Evolutionary conservation across 2,797 vertebrate species (phyloP).

Genomic region (Simalia tracyae): DNA sequence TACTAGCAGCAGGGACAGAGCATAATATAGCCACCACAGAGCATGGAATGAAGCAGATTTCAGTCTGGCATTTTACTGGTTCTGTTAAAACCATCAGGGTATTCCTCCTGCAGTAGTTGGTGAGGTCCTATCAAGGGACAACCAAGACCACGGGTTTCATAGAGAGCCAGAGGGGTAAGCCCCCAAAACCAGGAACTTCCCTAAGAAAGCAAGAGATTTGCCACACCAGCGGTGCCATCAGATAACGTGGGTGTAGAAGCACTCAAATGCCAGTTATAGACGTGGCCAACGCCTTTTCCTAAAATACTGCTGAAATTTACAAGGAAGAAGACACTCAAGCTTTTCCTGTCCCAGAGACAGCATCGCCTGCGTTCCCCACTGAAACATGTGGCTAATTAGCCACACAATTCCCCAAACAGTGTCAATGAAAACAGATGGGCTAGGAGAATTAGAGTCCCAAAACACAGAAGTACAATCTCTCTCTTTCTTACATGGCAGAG

Average conservation of each 20-base stretch:
- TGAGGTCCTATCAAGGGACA: too few relatives aligned
- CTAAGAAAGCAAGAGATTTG: not conserved
- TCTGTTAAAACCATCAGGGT: not conserved
- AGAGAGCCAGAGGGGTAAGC: not conserved
- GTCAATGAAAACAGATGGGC: not conserved
- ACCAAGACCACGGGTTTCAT: not conserved
- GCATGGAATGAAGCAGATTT: not conserved
- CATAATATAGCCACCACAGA: not conserved
- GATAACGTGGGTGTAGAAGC: not conserved
- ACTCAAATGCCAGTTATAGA: not conserved
- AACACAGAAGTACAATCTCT: not conserved
- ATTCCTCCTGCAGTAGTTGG: not conserved
- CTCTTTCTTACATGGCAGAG: not conserved
- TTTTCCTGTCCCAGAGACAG: accelerated
- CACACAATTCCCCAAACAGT: not conserved
- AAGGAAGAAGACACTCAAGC: accelerated
- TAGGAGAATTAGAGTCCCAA: not conserved
- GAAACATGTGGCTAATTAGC: not conserved
- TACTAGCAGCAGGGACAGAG: not conserved
- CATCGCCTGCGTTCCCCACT: not conserved
- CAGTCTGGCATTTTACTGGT: not conserved
- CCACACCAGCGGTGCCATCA: not conserved
- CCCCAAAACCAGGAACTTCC: not conserved
- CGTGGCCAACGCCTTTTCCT: not conserved
- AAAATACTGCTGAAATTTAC: not conserved